Percentiles rank a stretch among this genome's conserved stretches.
Conservation (phyloP, 2,888 invertebrate species). For the Polymixis flavicincta region DNA sequence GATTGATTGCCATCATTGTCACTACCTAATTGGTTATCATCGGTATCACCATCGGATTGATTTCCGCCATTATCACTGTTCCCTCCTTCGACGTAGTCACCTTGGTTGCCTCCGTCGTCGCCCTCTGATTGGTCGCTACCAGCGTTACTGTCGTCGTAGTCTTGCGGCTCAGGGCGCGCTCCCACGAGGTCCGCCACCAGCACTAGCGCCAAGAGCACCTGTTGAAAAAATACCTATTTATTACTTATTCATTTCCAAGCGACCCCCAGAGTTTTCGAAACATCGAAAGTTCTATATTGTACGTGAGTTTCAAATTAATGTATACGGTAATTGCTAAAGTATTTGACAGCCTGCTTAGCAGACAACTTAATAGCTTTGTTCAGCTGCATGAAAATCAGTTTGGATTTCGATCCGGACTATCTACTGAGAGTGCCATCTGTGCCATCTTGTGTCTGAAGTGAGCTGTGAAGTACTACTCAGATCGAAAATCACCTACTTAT, state of each 20-base stretch:
- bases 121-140: background rate
- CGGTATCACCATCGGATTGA: background rate
- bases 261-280: no score
- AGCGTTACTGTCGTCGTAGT: background rate
- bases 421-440: slow-evolving; percentile 1
- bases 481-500: background rate
- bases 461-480: background rate
- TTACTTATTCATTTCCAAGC: background rate
- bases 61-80: background rate
- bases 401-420: background rate
- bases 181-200: background rate
- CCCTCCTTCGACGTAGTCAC: background rate
- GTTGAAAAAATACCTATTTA: background rate
- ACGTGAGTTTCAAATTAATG: no score
- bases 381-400: background rate
- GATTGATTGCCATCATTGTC: background rate
- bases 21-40: background rate
- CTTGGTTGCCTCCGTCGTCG: background rate
- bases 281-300: no score
- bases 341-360: background rate
- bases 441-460: background rate
- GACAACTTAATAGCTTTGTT: background rate
- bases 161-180: slow-evolving; percentile 13
- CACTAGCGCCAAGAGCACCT: slow-evolving; percentile 12
- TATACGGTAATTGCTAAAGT: background rate